Evolutionary conservation across 1,140 invertebrate genomes (phyloP), one percentile per base, ranked within the genome.

Genomic region (Bombus confusus): DNA sequence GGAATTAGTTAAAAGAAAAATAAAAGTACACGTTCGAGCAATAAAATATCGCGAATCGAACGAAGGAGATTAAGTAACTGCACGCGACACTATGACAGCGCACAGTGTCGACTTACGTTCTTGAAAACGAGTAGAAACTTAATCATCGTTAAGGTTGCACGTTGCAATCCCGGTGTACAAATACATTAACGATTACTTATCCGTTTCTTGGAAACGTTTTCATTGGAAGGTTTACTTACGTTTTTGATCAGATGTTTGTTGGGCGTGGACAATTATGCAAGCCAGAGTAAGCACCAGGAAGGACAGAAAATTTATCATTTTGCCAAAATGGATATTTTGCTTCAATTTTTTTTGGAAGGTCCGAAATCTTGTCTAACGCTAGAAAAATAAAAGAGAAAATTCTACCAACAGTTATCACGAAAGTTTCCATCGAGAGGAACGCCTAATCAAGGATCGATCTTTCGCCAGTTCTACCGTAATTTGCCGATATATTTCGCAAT

Each of bases 281-380:
- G 90, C 87, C 82, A 89, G 90, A 84, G 86, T 82, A 84, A 94
- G 88, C 80, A 93, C 74, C 80, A 93, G 71, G 83, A 94, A 88
- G 73, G 85, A 91, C 84, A 93, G 88, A 80, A 94, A 41, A 91
- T 93, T 93, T 69, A 88, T 91, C 94, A 94, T 94, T 86, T 91
- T 91, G 86, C 71, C 78, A 86, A 84, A 37, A 72, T 39, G 25
- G 3, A 22, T 28, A 31, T 79, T 75, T 86, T 88, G 43, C 43
- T 75, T 43, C 37, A 59, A 13, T 81, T 92, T 74, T 92, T 74
- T 83, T 69, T 82, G 85, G 34, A 81, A 85, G 78, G 25, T 79
- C 77, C 75, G 83, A 86, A 84, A 86, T 88, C 82, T 92, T 89
- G 88, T 41, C 89, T 89, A 73, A 91, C 68, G 72, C 89, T 90